Conservation (phyloP, 2,797 vertebrate species). For the Coregonus ussuriensis region DNA sequence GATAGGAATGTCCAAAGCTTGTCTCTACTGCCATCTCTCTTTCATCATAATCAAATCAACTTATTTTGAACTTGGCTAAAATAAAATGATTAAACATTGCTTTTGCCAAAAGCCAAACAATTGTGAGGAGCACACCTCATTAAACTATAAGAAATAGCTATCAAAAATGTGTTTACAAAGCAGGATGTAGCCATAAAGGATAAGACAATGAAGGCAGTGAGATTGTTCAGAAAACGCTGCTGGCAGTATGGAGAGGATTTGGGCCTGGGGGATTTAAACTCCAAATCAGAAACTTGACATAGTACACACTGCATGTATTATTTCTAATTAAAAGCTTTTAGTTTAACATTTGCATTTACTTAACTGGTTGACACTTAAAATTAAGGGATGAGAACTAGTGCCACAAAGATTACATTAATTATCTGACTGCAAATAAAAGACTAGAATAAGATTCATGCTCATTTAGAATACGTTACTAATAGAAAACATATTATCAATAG, state of each 20-base stretch:
- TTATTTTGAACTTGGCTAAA: too few species aligned
- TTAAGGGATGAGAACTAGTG: conserved; percentile 71
- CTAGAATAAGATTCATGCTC: background rate
- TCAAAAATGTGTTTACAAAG: background rate
- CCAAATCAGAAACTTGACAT: background rate
- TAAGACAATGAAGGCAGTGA: conserved; percentile 74
- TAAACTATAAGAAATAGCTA: too few species aligned
- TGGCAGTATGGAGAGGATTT: conserved; percentile 80
- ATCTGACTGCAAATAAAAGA: conserved; percentile 66
- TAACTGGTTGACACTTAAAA: conserved; percentile 76
- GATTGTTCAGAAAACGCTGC: conserved; percentile 81
- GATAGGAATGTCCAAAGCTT: too few species aligned
- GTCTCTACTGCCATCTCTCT: too few species aligned
- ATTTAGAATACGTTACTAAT: background rate
- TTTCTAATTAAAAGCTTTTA: conserved; percentile 7
- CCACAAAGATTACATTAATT: conserved; percentile 68
- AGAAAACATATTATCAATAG: background rate
- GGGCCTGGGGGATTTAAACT: conserved; percentile 64
- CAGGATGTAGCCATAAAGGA: conserved; percentile 71
- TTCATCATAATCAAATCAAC: too few species aligned
- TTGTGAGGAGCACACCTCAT: too few species aligned
- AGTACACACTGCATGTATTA: conserved; percentile 7
- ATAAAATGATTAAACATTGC: too few species aligned
- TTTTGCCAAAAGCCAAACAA: too few species aligned
- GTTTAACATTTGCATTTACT: conserved; percentile 23